Conservation (phyloP, 2,113 vertebrate species). For the Ceyx cyanopectus region DNA sequence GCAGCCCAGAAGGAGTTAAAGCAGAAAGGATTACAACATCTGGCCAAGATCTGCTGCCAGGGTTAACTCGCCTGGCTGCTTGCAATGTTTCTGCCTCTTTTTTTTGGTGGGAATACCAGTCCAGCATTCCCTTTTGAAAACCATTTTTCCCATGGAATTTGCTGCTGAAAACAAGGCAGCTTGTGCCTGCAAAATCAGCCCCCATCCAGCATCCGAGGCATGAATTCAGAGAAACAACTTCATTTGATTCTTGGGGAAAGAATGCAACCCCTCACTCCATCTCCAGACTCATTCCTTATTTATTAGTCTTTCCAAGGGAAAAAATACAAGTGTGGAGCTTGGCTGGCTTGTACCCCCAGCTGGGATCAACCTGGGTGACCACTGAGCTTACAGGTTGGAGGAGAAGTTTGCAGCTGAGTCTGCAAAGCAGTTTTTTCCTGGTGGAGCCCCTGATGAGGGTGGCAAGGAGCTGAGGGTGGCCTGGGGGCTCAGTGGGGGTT, state of each 20-base stretch:
- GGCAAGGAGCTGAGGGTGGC: neutral
- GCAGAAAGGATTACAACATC: neutral
- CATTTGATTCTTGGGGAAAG: neutral
- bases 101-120: neutral
- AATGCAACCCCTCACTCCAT: fast-evolving
- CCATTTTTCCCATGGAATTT: neutral
- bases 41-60: conserved; percentile 30
- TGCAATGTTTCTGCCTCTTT: neutral
- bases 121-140: neutral
- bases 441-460: fast-evolving
- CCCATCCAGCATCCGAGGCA: neutral
- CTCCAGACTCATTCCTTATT: conserved; percentile 1
- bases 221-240: neutral
- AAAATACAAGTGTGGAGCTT: neutral
- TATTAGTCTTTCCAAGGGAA: neutral
- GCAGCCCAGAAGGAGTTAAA: conserved; percentile 18
- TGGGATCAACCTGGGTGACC: neutral
- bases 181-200: neutral
- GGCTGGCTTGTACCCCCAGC: neutral
- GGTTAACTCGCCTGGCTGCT: neutral
- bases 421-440: neutral
- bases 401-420: neutral
- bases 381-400: neutral
- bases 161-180: neutral
- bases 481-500: neutral